phyloP scores from a whole-genome alignment of 2,888 invertebrate genomes.

The Cerastis leucographa region DNA sequence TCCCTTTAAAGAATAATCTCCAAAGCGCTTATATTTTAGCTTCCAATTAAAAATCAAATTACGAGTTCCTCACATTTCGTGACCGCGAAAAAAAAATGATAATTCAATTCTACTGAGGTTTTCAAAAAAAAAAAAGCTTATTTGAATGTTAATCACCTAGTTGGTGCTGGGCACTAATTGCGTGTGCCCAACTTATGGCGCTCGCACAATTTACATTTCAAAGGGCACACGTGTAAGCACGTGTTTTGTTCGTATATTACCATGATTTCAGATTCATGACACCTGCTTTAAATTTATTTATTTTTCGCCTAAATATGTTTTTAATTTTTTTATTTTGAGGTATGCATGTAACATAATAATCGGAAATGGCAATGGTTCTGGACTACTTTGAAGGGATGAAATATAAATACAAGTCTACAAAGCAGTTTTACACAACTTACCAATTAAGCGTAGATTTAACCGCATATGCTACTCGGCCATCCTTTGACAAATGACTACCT shows the following conservation, averaged over 20 bases:
- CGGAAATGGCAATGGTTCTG: background rate
- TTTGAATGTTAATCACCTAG: slow-evolving; percentile 63
- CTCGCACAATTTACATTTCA: slow-evolving; percentile 65
- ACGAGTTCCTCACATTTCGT: slow-evolving; percentile 5
- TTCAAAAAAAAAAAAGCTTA: slow-evolving; percentile 43
- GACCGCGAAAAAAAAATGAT: slow-evolving; percentile 30
- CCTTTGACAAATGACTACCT: slow-evolving; percentile 17
- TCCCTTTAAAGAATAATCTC: background rate
- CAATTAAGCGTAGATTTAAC: background rate
- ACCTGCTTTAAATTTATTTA: slow-evolving; percentile 34
- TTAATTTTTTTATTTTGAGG: background rate
- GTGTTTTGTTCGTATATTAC: slow-evolving; percentile 46
- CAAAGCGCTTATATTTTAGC: background rate
- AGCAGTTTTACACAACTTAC: background rate
- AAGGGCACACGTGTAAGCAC: slow-evolving; percentile 48
- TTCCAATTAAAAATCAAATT: slow-evolving; percentile 49
- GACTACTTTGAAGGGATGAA: background rate
- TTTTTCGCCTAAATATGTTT: slow-evolving; percentile 1
- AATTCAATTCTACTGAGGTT: slow-evolving; percentile 46
- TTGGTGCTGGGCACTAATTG: slow-evolving; percentile 61
- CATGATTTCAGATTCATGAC: slow-evolving; percentile 55
- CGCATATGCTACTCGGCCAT: too few relatives aligned
- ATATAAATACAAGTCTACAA: background rate
- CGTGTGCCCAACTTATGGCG: slow-evolving; percentile 47
- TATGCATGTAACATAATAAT: too few relatives aligned